These are phyloP conservation scores for Nymphicus hollandicus DNA, from an alignment of 2,113 vertebrate species.

Conservation along the genomic window DNA sequence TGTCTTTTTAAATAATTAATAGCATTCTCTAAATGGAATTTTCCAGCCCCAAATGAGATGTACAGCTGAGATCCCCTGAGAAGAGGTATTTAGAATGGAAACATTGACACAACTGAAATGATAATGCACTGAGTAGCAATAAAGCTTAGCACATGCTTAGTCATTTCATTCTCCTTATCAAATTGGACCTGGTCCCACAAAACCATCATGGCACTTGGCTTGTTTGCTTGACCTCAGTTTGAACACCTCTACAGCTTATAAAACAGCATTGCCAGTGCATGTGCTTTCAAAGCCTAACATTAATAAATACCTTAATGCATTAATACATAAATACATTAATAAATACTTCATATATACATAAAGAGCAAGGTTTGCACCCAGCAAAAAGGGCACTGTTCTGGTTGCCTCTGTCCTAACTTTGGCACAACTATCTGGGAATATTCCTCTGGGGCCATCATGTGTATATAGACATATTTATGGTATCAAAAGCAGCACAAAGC, in stretches of 20 bases:
- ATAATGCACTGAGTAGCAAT: not conserved
- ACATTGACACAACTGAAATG: conserved; percentile 38
- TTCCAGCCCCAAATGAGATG: conserved; percentile 35
- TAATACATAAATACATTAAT: not conserved
- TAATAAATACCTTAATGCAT: not conserved
- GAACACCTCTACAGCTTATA: not conserved
- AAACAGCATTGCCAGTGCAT: not conserved
- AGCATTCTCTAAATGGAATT: conserved; percentile 43
- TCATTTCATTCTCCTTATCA: conserved; percentile 27
- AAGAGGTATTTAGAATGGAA: conserved; percentile 46
- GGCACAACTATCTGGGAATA: not conserved
- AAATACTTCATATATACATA: not conserved
- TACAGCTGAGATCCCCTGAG: conserved; percentile 33
- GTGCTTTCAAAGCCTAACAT: not conserved
- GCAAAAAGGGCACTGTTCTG: not conserved
- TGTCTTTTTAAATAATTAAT: conserved; percentile 55
- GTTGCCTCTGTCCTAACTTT: not conserved
- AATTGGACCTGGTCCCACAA: not conserved
- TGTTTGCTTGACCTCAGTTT: not conserved
- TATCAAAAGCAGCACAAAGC: not conserved
- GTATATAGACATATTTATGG: not conserved
- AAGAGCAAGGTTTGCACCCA: not conserved
- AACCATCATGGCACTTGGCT: not conserved
- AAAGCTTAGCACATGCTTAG: conserved; percentile 14
- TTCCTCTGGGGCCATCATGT: not conserved